A percentile compares a stretch with the other conserved stretches of the same genome.
Conservation (phyloP, 2,888 invertebrate genomes). For the Nemurella pictetii region DNA sequence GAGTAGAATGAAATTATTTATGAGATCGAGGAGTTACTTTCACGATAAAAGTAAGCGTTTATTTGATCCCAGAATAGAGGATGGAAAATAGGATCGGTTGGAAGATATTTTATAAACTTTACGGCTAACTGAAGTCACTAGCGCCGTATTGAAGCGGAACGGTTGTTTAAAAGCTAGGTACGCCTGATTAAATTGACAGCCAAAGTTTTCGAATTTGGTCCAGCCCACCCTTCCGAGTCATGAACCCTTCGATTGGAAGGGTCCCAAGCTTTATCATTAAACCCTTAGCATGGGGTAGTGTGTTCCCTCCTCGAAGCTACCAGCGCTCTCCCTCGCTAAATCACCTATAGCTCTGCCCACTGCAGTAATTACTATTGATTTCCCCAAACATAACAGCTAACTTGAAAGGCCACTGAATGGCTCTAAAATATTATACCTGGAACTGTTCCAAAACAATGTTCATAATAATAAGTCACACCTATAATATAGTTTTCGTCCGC, state of each 20-base stretch:
- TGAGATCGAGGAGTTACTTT: neutral
- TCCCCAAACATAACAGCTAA: constrained; percentile 27
- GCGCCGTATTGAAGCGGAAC: neutral
- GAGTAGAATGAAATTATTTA: too few species aligned
- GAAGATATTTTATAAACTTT: neutral
- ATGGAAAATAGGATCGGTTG: neutral
- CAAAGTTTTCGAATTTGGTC: constrained; percentile 3
- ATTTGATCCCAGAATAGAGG: neutral
- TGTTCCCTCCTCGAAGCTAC: neutral
- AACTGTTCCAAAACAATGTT: constrained; percentile 19
- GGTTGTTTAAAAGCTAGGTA: constrained; percentile 13
- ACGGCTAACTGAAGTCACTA: neutral
- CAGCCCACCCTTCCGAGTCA: neutral
- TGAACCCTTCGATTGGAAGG: neutral
- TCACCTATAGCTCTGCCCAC: neutral
- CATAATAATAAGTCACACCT: neutral
- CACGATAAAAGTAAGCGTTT: neutral
- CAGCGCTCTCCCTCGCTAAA: neutral
- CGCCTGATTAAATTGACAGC: constrained; percentile 22
- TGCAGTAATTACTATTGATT: constrained; percentile 39
- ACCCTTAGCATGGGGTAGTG: neutral
- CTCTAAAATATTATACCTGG: constrained; percentile 22
- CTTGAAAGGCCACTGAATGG: constrained; percentile 11
- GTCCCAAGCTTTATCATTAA: neutral
- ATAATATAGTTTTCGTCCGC: too few species aligned